Percentiles rank a stretch among this genome's conserved stretches.
Conservation (phyloP, 2,113 vertebrate species). For the Passer montanus region DNA sequence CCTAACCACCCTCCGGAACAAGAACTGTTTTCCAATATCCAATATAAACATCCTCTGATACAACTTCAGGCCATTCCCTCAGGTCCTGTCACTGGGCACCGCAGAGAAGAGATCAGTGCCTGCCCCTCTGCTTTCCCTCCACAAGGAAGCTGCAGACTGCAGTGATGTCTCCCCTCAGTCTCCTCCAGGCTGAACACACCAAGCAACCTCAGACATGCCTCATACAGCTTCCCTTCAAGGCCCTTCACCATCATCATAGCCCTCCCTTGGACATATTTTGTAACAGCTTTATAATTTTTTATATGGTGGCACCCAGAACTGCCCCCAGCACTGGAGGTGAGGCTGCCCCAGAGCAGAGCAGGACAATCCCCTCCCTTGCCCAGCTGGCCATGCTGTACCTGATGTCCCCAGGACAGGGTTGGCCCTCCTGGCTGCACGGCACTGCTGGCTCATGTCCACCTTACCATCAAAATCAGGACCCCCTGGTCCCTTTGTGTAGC, state of each 20-base stretch:
- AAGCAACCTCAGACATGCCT: accelerated
- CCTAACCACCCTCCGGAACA: accelerated
- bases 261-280: neutral
- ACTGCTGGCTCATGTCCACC: neutral
- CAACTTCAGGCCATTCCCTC: neutral
- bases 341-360: accelerated
- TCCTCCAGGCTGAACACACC: neutral
- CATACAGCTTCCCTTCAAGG: accelerated
- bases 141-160: accelerated
- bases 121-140: accelerated
- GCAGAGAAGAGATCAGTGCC: neutral
- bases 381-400: accelerated
- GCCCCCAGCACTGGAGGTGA: neutral
- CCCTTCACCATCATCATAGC: accelerated
- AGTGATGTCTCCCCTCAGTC: too few relatives aligned
- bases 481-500: accelerated
- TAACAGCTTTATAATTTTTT: too few relatives aligned
- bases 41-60: neutral
- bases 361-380: neutral
- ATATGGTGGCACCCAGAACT: accelerated
- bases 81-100: neutral
- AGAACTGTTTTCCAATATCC: neutral
- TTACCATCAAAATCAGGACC: too few relatives aligned
- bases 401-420: neutral
- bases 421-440: neutral